Evolutionary conservation across 2,797 vertebrate genomes (phyloP).

Genomic region (Tauraco hartlaubi): DNA sequence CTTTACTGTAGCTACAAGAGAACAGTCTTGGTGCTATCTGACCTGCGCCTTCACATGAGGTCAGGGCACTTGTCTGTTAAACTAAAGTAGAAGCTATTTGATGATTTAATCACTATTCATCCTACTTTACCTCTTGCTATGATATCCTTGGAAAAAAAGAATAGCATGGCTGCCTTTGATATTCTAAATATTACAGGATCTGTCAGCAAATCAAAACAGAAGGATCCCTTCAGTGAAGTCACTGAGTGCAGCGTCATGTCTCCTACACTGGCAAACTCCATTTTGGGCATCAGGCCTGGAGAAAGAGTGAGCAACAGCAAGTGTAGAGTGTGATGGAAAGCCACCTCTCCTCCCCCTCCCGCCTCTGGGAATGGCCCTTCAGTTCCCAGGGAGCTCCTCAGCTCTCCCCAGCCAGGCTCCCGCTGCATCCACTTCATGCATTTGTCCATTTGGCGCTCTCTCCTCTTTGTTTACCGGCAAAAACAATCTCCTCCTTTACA

Average conservation of each 20-base stretch:
- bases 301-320: slow-evolving; percentile 5
- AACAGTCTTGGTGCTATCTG: background rate
- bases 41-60: background rate
- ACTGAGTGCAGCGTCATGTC: background rate
- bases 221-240: slow-evolving; percentile 23
- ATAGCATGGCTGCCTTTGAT: background rate
- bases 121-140: slow-evolving; percentile 33
- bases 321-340: slow-evolving; percentile 14
- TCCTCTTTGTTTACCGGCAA: background rate
- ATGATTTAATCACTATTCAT: slow-evolving; percentile 18
- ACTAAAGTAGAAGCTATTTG: background rate
- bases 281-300: slow-evolving; percentile 10
- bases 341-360: background rate
- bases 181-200: slow-evolving; percentile 35
- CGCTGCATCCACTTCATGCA: background rate
- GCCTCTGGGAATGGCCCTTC: background rate
- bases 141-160: background rate
- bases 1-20: background rate
- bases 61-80: background rate
- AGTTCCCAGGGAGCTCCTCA: slow-evolving; percentile 39
- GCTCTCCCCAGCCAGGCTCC: background rate
- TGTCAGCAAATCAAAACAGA: slow-evolving; percentile 49
- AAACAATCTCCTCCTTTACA: slow-evolving; percentile 59
- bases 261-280: slow-evolving; percentile 27
- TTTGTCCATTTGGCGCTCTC: background rate